Percentiles rank a stretch among this genome's conserved stretches.
These are phyloP conservation scores for Flexamia atlantica DNA, from an alignment of 2,888 invertebrate genomes.

Conservation along the genomic window DNA sequence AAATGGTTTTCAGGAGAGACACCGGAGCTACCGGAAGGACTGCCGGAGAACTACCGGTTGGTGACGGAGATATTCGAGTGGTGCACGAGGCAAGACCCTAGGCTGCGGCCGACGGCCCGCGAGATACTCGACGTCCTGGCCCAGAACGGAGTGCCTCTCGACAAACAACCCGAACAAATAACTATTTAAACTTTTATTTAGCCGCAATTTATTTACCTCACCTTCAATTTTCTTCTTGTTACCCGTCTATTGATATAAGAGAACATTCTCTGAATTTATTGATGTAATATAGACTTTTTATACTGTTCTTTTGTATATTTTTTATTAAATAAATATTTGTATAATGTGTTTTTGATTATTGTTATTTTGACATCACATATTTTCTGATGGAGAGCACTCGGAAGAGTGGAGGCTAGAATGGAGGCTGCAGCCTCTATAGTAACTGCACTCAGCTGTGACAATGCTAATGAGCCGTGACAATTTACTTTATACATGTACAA, in stretches of 20 bases:
- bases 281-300: too few species aligned
- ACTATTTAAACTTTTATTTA: neutral
- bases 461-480: too few species aligned
- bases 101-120: neutral
- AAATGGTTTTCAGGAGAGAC: conserved; percentile 20
- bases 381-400: too few species aligned
- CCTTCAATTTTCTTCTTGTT: neutral
- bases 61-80: conserved; percentile 25
- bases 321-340: too few species aligned
- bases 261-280: too few species aligned
- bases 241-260: neutral
- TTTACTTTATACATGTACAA: too few species aligned
- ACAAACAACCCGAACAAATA: neutral
- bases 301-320: too few species aligned
- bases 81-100: conserved; percentile 11
- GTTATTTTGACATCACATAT: too few species aligned
- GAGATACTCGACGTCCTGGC: neutral
- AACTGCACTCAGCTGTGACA: too few species aligned
- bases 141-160: conserved; percentile 2
- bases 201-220: neutral
- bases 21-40: neutral
- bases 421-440: too few species aligned
- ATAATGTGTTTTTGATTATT: too few species aligned
- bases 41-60: neutral
- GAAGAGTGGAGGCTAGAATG: too few species aligned